Base-by-base conservation (phyloP, 2,888 invertebrate genomes). In the Drepana falcataria region DNA sequence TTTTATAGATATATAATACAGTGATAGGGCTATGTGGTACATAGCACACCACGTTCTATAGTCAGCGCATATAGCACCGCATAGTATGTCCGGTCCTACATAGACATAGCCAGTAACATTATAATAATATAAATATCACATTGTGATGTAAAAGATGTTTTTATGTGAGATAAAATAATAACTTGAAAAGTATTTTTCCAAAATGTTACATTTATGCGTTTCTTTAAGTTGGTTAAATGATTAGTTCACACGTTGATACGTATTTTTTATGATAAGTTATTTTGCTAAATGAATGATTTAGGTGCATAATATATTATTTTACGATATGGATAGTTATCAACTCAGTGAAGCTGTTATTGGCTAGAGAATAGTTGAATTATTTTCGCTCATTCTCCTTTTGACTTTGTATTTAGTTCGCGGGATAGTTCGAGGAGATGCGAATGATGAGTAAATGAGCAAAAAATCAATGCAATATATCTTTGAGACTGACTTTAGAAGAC, bases 401-500 rank as follows among this genome's bases (percentile, higher is more conserved):
- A 68, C 74, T 80, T 71, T 76, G 69, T 68, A 59, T 73, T 78
- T 73, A 64, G 69, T 78, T 72, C 73, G 67, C 70, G 68, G 68
- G 71, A 73, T 67, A 67, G 66, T 65, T 64, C 68, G 71, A 69
- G 71, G 69, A 75, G 68, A 72, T 71, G 73, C 70, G 77, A 71
- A 69, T 70, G 73, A 72, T 2, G 41, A 40, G 75, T 77, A 77
- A 78, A 73, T 80, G 81, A 79, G 75, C 77, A 81, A 82, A 75
- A 74, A 85, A 84, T 83, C 86, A 87, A 87, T 87, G 88, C 90
- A 90, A 90, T 88, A 89, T 81, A 85, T 84, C 81, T 89, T 88
- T 87, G 78, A 90, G 90, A 88, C 90, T 90, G 90, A 90, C 88
- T 88, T 88, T 71, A 87, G 85, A 90, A 90, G 90, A 90, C 90